phyloP scores from a whole-genome alignment of 30 jellyfish, hydroid and myxozoan species.

The Aurelia aurita complex sp. Pacific region DNA sequence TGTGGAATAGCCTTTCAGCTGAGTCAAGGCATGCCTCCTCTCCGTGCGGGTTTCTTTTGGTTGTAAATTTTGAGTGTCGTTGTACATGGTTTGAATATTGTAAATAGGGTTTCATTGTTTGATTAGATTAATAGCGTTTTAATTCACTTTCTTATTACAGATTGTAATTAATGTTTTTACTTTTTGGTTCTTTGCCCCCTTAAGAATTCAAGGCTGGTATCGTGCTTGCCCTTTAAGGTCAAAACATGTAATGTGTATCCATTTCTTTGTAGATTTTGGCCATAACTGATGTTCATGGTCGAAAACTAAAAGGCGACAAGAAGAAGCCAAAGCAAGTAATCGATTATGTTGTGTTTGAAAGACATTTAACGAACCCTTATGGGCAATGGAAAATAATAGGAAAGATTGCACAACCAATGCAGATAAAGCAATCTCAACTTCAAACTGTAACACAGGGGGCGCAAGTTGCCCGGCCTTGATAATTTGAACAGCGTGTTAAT shows the following conservation, averaged over 20 bases:
- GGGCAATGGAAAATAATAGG: constrained; percentile 90
- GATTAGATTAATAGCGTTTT: too few relatives aligned
- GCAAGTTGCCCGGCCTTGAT: constrained; percentile 50
- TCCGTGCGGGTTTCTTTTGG: too few relatives aligned
- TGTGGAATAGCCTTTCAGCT: too few relatives aligned
- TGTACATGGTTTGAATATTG: too few relatives aligned
- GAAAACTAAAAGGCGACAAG: constrained; percentile 74
- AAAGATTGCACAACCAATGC: constrained; percentile 54
- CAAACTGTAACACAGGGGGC: constrained; percentile 26
- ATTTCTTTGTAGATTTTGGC: constrained; percentile 64
- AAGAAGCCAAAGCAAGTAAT: constrained; percentile 55
- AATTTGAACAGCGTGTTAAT: not conserved
- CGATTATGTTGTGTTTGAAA: constrained; percentile 88
- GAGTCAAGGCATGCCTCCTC: too few relatives aligned
- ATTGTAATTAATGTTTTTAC: too few relatives aligned
- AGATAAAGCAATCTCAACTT: constrained; percentile 26
- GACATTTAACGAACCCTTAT: constrained; percentile 85
- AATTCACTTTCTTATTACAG: too few relatives aligned
- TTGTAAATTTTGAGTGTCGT: too few relatives aligned
- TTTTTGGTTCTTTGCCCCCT: too few relatives aligned
- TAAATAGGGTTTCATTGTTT: too few relatives aligned
- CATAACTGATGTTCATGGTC: constrained; percentile 70
- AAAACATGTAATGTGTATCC: not conserved
- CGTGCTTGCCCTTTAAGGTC: too few relatives aligned
- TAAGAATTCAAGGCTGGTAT: too few relatives aligned